Base-by-base conservation (phyloP, 2,797 vertebrate genomes). In the Falco peregrinus region DNA sequence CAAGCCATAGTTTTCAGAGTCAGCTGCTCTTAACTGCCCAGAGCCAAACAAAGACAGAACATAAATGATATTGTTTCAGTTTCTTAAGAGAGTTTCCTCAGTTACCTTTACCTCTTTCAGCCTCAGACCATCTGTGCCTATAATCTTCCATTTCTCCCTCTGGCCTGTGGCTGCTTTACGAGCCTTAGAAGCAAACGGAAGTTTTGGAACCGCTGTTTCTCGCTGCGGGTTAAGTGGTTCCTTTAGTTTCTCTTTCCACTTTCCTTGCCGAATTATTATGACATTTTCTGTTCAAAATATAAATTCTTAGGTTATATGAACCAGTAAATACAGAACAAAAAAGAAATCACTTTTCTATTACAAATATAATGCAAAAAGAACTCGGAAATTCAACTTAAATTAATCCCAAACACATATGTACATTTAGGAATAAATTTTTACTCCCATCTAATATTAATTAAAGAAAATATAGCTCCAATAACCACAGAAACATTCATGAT, bases 101-200 rank as follows among this genome's bases (percentile, higher is more conserved):
- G 78, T 56, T 96, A 83, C 88, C 86, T 94, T 94, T 94, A 87
- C 75, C 41, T 87, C 53, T 90, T 54, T 78, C 57, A 87, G 59
- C 47, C 69, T 84, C 82, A 81, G 65, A 94, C 82, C 87, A 83
- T 88, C 87, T 97, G 82, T 84, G 70, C 39, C 73, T 78, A 43
- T 91, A 84, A 94, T 89, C 79, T 92, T 89, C 69, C 65, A 35
- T 92, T 91, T 94, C 54, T 92, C 73, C 73, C 76, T 78, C 61
- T 73, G 73, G 81, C 65, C 69, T 92, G 50, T 81, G 88, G 45
- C 76, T 92, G 73, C 76, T 93, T 93, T 95, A 92, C 0, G 24
- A 96, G 39, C 73, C 73, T 93, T 94, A 84, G 91, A 93, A 91
- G 47, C 73, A 93, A 96, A 90, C 69, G 50, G 59, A 89, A 90